phyloP scores from a whole-genome alignment of 2,797 vertebrate genomes.

The Lateolabrax maculatus region DNA sequence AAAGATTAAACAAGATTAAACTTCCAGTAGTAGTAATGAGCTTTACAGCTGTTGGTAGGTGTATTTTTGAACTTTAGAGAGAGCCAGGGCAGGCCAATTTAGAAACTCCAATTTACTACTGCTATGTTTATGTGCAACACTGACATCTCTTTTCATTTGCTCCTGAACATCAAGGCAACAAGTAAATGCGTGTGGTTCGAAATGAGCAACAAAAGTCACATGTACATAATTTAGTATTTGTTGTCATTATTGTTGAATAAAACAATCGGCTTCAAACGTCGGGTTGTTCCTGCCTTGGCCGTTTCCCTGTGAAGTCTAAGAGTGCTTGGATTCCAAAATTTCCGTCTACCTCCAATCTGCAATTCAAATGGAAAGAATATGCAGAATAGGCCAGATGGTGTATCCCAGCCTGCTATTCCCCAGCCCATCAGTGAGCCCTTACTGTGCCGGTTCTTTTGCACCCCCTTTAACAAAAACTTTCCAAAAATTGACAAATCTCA shows the following conservation, averaged over 20 bases:
- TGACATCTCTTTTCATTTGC: neutral
- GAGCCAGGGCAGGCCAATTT: no score
- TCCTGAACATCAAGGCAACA: conserved; percentile 1
- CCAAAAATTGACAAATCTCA: conserved; percentile 75
- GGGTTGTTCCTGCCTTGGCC: conserved; percentile 57
- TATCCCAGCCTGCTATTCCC: conserved; percentile 73
- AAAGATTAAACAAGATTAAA: neutral
- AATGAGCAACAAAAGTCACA: conserved; percentile 17
- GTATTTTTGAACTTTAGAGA: neutral
- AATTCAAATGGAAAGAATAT: conserved; percentile 81
- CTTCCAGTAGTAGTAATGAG: neutral
- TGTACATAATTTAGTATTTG: conserved; percentile 45
- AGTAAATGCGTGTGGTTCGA: conserved; percentile 11
- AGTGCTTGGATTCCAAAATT: conserved; percentile 57
- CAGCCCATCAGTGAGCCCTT: conserved; percentile 68
- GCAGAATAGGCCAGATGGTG: conserved; percentile 83
- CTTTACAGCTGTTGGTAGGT: neutral
- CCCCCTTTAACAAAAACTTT: conserved; percentile 71
- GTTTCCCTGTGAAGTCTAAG: conserved; percentile 71
- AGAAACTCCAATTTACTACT: neutral
- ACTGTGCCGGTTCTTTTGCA: conserved; percentile 70
- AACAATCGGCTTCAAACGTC: conserved; percentile 38
- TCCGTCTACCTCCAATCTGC: conserved; percentile 77
- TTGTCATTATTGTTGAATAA: conserved; percentile 23
- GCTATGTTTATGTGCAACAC: neutral